Conservation (phyloP, 2,888 invertebrate species). For the Ischnura elegans region DNA sequence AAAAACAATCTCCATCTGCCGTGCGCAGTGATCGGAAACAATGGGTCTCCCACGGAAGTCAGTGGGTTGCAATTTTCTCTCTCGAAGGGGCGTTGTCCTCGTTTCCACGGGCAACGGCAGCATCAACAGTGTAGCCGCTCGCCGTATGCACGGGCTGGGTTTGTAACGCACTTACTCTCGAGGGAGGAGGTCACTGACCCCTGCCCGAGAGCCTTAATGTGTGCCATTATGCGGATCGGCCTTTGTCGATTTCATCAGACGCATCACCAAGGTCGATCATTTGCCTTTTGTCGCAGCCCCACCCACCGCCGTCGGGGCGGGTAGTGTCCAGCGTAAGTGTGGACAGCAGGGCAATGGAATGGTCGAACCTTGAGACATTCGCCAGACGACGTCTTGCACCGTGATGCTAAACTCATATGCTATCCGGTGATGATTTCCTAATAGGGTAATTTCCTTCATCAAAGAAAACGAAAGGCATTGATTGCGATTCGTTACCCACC, state of each 20-base stretch:
- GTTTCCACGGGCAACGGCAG: not conserved
- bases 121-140: not conserved
- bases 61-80: not conserved
- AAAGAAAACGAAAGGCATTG: no score
- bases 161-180: no score
- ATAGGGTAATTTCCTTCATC: no score
- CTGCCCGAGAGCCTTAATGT: not conserved
- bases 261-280: not conserved
- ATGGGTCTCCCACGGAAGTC: slow-evolving; percentile 29
- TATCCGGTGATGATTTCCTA: no score
- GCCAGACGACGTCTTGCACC: no score
- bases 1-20: not conserved
- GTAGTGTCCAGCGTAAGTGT: not conserved
- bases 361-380: no score
- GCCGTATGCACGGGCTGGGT: not conserved
- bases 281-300: not conserved
- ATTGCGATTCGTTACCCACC: no score
- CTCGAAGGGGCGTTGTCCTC: not conserved
- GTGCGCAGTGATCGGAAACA: not conserved
- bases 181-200: not conserved
- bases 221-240: not conserved
- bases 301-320: no score
- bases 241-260: slow-evolving; percentile 8
- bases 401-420: no score
- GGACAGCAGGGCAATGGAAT: not conserved